Base-by-base conservation (phyloP, 2,888 invertebrate species). In the Calameuta filiformis region DNA sequence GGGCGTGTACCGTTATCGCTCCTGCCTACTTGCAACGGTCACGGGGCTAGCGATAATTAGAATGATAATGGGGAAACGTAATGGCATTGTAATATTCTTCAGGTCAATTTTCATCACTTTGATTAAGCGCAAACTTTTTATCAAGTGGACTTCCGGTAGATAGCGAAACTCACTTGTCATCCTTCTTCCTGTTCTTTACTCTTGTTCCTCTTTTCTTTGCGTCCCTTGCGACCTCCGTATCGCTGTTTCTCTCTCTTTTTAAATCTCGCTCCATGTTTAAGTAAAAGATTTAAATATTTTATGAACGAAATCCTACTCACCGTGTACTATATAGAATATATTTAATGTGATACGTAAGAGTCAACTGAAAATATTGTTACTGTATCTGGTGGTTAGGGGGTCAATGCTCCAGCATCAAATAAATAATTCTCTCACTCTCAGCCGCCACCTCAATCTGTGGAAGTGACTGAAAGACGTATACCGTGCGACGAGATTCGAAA, bases 31-130 rank as follows among this genome's bases (percentile, higher is more conserved):
- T 2, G 56, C 23, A 56, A 56, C 9, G 56, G 81, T 80, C 82
- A 82, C 83, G 81, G 81, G 79, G 77, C 78, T 76, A 69, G 82
- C 80, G 83, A 85, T 85, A 84, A 86, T 86, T 86, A 82, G 77
- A 82, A 79, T 81, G 82, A 81, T 80, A 79, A 23, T 23, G 56
- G 1, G 9, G 0, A 15, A 56, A 9, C 23, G 56, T 23, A 56
- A 56, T 23, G 23, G 56, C 9, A 2, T 6, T 56, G 56, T 6
- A 23, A 56, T 56, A 56, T 56, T 56, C 15, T 56, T 9, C 56
- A 23, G 23, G 56, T 56, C 9, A 9, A 56, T 23, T 56, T 56
- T 23, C 9, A 56, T 56, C 56, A 9, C 56, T 56, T 56, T 23
- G 40, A 56, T 23, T 56, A 23, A 23, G 9, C 15, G 23, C 40